Evolutionary conservation across 2,888 invertebrate genomes (phyloP).

Genomic region (Callyntrura guangdongensis): DNA sequence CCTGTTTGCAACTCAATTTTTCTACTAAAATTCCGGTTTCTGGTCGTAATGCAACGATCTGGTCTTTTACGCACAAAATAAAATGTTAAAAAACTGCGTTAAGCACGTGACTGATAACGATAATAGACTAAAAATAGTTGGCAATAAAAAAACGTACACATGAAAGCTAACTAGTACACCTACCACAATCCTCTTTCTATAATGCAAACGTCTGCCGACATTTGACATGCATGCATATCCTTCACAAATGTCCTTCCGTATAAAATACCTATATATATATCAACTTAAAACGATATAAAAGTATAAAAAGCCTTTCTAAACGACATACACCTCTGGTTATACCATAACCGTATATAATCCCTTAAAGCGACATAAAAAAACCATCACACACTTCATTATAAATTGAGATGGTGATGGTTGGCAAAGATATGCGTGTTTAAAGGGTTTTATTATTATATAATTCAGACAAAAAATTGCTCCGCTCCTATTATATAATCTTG

Average conservation of each 20-base stretch:
- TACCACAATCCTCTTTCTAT: conserved; percentile 17
- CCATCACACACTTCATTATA: conserved; percentile 50
- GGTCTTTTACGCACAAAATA: too few relatives aligned
- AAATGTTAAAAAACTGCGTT: too few relatives aligned
- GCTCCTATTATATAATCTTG: conserved; percentile 28
- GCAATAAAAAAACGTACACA: not conserved
- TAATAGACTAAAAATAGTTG: too few relatives aligned
- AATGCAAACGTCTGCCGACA: not conserved
- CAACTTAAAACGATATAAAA: conserved; percentile 56
- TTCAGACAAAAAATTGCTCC: conserved; percentile 36
- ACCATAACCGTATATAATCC: not conserved
- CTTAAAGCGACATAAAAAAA: conserved; percentile 48
- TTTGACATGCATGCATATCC: conserved; percentile 32
- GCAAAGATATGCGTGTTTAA: conserved; percentile 71
- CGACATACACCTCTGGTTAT: not conserved
- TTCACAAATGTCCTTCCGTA: conserved; percentile 72
- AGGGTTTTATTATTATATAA: conserved; percentile 61
- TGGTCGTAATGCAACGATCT: too few relatives aligned
- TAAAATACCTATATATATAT: conserved; percentile 48
- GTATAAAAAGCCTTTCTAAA: conserved; percentile 55
- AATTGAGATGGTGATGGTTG: conserved; percentile 37
- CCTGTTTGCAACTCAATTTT: not conserved
- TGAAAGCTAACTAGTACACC: not conserved
- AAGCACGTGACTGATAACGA: not conserved
- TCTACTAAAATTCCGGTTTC: not conserved